Evolutionary conservation across 2,888 invertebrate species (phyloP).

Genomic region (Camponotus fellah): DNA sequence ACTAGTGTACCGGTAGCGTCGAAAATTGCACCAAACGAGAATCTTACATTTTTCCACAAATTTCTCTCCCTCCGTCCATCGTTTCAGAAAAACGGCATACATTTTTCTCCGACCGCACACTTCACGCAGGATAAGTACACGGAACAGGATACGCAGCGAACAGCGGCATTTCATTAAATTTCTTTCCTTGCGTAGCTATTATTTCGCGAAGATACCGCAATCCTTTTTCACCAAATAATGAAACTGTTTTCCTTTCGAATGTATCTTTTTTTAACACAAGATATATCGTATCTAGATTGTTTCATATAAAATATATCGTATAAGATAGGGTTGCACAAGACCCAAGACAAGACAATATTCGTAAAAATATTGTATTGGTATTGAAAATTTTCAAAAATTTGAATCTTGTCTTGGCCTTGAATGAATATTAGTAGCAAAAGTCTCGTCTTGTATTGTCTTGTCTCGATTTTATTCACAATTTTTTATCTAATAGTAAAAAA

Average conservation of each 20-base stretch:
- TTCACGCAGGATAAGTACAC: slow-evolving; percentile 21
- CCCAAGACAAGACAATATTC: too few relatives aligned
- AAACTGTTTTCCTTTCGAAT: slow-evolving; percentile 18
- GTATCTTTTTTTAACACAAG: neutral
- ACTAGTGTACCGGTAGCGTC: slow-evolving; percentile 11
- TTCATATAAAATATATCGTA: neutral
- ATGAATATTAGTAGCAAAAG: too few relatives aligned
- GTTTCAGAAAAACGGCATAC: slow-evolving; percentile 38
- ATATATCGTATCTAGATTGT: too few relatives aligned
- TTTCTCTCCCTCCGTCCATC: slow-evolving; percentile 6
- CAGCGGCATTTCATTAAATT: slow-evolving; percentile 50
- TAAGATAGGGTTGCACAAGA: too few relatives aligned
- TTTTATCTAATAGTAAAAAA: too few relatives aligned
- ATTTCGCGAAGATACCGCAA: slow-evolving; percentile 11
- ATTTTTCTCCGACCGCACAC: slow-evolving; percentile 41
- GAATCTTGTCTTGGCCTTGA: too few relatives aligned
- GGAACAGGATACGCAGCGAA: slow-evolving; percentile 15
- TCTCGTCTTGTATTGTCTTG: too few relatives aligned
- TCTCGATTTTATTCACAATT: too few relatives aligned
- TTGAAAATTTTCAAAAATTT: too few relatives aligned
- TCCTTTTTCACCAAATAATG: slow-evolving; percentile 5
- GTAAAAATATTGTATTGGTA: too few relatives aligned
- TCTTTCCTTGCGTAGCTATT: slow-evolving; percentile 38
- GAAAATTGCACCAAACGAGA: slow-evolving; percentile 51
- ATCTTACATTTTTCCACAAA: slow-evolving; percentile 44